phyloP scores from a whole-genome alignment of 2,888 invertebrate species.

The Brachyptera putata region DNA sequence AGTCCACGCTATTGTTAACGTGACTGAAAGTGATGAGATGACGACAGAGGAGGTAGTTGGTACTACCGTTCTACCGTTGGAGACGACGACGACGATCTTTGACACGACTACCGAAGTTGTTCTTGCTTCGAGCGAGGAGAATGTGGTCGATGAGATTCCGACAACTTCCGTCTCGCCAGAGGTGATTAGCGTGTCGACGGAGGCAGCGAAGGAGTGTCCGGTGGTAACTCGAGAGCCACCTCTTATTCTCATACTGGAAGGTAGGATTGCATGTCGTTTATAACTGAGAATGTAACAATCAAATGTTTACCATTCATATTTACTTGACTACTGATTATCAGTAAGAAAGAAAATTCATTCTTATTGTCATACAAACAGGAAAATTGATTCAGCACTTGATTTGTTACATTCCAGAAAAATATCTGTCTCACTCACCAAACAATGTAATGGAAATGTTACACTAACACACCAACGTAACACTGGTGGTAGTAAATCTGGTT shows the following conservation, averaged over 20 bases:
- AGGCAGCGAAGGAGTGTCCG: slow-evolving; percentile 40
- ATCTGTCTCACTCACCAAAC: not conserved
- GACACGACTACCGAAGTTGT: slow-evolving; percentile 11
- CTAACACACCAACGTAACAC: too few species aligned
- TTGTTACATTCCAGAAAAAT: not conserved
- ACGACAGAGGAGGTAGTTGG: slow-evolving; percentile 27
- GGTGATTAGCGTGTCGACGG: slow-evolving; percentile 33
- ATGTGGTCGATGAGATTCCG: slow-evolving; percentile 8
- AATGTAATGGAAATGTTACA: not conserved
- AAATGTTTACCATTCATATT: too few species aligned
- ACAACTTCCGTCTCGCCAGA: slow-evolving; percentile 15
- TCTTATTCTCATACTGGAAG: slow-evolving; percentile 80
- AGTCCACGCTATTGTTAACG: not conserved
- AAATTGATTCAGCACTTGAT: too few species aligned
- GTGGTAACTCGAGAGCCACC: slow-evolving; percentile 57
- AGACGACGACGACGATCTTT: slow-evolving; percentile 34
- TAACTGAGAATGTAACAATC: too few species aligned
- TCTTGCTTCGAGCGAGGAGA: slow-evolving; percentile 7
- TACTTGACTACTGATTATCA: too few species aligned
- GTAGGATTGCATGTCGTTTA: slow-evolving; percentile 56
- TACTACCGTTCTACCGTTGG: slow-evolving; percentile 34
- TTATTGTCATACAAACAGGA: too few species aligned
- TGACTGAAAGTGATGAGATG: not conserved
- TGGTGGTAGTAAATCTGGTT: not conserved
- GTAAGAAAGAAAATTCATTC: too few species aligned